These are phyloP conservation scores for Muscicapa comitata DNA, from an alignment of 2,797 vertebrate genomes.

Conservation along the genomic window DNA sequence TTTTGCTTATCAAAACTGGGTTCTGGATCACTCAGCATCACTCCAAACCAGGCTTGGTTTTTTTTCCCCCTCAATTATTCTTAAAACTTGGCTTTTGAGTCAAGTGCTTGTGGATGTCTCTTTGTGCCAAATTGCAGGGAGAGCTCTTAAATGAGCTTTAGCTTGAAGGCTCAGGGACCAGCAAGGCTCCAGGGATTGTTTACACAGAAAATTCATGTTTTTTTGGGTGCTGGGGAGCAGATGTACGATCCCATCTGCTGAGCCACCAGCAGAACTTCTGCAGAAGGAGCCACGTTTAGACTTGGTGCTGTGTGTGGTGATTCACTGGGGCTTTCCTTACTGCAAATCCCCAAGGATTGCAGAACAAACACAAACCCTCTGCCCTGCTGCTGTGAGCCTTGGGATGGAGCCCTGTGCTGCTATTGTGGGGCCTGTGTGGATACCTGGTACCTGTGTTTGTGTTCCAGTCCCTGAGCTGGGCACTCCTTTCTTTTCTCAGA, in stretches of 20 bases:
- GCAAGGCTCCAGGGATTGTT: background rate
- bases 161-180: background rate
- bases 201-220: background rate
- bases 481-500: background rate
- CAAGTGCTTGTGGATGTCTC: background rate
- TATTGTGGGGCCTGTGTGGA: accelerated
- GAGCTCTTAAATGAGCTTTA: background rate
- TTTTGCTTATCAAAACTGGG: background rate
- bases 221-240: background rate
- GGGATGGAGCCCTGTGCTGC: background rate
- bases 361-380: no score
- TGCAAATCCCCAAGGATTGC: background rate
- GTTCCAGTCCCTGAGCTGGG: background rate
- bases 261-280: background rate
- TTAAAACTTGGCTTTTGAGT: background rate
- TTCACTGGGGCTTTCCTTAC: background rate
- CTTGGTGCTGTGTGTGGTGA: background rate
- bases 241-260: background rate
- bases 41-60: background rate
- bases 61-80: background rate
- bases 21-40: background rate
- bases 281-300: background rate
- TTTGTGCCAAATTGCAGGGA: background rate
- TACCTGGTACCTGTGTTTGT: background rate
- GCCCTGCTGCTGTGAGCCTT: background rate